phyloP scores from a whole-genome alignment of 2,797 vertebrate species.

The Sebastes reedi region DNA sequence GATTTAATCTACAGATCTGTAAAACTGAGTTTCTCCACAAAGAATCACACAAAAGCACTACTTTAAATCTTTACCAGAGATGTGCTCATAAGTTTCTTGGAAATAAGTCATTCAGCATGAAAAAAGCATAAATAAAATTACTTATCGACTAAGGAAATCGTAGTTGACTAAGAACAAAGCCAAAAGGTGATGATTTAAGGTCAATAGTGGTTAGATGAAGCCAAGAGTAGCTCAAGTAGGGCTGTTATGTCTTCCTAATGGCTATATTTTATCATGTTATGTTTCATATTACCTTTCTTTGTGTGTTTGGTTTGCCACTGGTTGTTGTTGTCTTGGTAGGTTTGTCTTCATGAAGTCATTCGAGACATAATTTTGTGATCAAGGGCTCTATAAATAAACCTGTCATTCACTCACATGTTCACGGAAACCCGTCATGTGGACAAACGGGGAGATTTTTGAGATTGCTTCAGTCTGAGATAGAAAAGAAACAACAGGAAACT shows the following conservation, averaged over 20 bases:
- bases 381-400: conserved; percentile 28
- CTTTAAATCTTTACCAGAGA: no score
- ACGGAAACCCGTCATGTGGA: conserved; percentile 5
- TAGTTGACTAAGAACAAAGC: neutral
- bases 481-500: conserved; percentile 74
- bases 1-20: neutral
- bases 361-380: neutral
- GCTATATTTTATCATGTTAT: neutral
- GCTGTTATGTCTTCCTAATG: neutral
- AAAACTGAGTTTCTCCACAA: neutral
- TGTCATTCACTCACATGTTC: neutral
- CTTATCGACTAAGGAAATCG: neutral
- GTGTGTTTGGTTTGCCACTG: neutral
- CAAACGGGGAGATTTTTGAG: conserved; percentile 38
- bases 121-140: neutral
- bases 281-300: neutral
- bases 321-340: neutral
- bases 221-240: neutral
- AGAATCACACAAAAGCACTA: neutral
- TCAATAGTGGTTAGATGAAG: neutral
- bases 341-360: neutral
- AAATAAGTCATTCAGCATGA: neutral
- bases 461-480: conserved; percentile 43
- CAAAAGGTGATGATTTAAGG: neutral
- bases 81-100: neutral